Evolutionary conservation across 2,888 invertebrate species (phyloP).

Genomic region (Smittia aterrima): DNA sequence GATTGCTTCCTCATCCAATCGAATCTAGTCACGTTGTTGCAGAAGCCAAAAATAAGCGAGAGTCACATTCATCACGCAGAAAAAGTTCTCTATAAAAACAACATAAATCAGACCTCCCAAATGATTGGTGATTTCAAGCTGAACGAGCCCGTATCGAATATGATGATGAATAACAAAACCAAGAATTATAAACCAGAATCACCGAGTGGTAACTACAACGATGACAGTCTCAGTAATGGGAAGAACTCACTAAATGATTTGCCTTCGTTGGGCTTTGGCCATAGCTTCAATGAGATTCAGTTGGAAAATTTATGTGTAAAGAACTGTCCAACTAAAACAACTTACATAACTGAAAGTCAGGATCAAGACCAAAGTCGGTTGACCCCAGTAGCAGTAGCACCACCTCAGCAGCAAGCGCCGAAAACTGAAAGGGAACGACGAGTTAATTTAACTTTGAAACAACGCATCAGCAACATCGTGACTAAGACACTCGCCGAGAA

Average conservation of each 20-base stretch:
- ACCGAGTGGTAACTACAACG: constrained; percentile 50
- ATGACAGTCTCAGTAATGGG: constrained; percentile 47
- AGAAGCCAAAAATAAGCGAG: constrained; percentile 69
- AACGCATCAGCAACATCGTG: constrained; percentile 82
- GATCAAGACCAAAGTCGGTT: constrained; percentile 7
- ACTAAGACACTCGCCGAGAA: constrained; percentile 88
- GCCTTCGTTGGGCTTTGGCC: constrained; percentile 24
- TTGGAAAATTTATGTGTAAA: constrained; percentile 54
- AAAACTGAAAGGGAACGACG: constrained; percentile 52
- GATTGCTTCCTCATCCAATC: constrained; percentile 91
- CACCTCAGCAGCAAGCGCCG: constrained; percentile 47
- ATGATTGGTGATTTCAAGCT: constrained; percentile 50
- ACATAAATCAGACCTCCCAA: constrained; percentile 25
- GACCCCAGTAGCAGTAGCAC: not conserved
- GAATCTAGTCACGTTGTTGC: constrained; percentile 82
- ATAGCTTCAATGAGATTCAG: constrained; percentile 47
- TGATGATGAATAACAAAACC: constrained; percentile 44
- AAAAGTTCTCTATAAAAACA: constrained; percentile 40
- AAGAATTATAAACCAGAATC: constrained; percentile 28
- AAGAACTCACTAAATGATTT: constrained; percentile 27
- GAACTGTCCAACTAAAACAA: constrained; percentile 49
- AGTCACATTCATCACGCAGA: constrained; percentile 53
- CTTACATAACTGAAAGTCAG: not conserved
- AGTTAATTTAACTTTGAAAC: constrained; percentile 75
- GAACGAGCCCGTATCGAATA: constrained; percentile 53